Conservation (phyloP, 2,888 invertebrate genomes). For the Hypercompe scribonia region DNA sequence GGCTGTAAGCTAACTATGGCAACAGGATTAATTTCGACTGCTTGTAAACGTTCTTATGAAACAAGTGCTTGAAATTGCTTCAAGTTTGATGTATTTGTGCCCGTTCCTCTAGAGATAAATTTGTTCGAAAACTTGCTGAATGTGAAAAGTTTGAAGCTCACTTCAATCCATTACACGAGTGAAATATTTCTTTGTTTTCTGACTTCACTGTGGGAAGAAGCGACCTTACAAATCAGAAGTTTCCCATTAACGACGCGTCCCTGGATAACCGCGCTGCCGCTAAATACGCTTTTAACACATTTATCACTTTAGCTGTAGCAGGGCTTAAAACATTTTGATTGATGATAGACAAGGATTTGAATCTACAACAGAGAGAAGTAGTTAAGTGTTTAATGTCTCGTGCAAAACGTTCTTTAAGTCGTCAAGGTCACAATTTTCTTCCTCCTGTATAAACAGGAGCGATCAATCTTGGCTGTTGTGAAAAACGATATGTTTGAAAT, state of each 20-base stretch:
- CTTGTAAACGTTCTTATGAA: conserved; percentile 76
- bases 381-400: conserved; percentile 36
- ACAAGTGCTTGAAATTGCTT: conserved; percentile 84
- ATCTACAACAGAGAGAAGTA: conserved; percentile 21
- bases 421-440: conserved; percentile 36
- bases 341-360: conserved; percentile 45
- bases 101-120: conserved; percentile 83
- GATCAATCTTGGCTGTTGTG: conserved; percentile 80
- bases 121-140: conserved; percentile 85
- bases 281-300: conserved; percentile 55
- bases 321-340: conserved; percentile 59
- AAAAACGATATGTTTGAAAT: conserved; percentile 80
- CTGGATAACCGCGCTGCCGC: conserved; percentile 31
- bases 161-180: conserved; percentile 86
- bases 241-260: conserved; percentile 63
- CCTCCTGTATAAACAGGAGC: conserved; percentile 66
- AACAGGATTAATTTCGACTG: conserved; percentile 66
- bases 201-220: conserved; percentile 68
- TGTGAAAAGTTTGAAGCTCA: conserved; percentile 85
- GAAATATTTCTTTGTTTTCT: conserved; percentile 87
- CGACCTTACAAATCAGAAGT: conserved; percentile 80
- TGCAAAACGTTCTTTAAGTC: background rate
- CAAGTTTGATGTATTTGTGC: conserved; percentile 85
- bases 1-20: conserved; percentile 4
- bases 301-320: conserved; percentile 54